These are phyloP conservation scores for Scleropages formosus DNA, from an alignment of 2,797 vertebrate species.

Conservation along the genomic window DNA sequence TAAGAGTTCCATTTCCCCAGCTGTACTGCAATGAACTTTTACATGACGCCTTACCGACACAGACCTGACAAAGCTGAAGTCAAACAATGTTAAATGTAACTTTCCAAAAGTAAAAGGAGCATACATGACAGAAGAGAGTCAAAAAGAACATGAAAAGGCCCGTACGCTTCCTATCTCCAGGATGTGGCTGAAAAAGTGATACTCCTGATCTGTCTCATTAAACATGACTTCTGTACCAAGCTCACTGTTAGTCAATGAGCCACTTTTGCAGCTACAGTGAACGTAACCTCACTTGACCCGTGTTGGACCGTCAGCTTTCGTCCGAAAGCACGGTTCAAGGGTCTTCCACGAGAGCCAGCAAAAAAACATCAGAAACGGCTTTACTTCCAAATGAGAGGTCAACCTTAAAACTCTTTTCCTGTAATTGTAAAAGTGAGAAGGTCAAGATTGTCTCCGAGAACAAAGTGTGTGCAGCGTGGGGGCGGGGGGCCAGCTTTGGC, in stretches of 20 bases:
- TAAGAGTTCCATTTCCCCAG: too few relatives aligned
- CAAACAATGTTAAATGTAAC: too few relatives aligned
- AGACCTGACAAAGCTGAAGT: background rate
- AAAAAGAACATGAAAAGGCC: background rate
- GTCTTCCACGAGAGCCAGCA: background rate
- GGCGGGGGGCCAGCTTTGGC: slow-evolving; percentile 36
- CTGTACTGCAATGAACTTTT: too few relatives aligned
- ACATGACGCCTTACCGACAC: too few relatives aligned
- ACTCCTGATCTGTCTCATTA: background rate
- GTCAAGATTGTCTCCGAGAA: slow-evolving; percentile 28
- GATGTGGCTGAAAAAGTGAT: too few relatives aligned
- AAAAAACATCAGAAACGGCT: background rate
- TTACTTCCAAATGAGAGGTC: background rate
- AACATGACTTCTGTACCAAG: background rate
- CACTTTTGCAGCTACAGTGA: background rate
- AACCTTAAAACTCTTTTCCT: slow-evolving; percentile 30
- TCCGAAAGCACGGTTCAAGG: background rate
- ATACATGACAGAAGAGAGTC: background rate
- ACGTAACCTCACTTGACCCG: background rate
- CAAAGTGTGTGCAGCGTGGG: background rate
- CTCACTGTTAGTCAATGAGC: too few relatives aligned
- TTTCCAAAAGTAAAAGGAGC: background rate
- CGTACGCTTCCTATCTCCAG: too few relatives aligned
- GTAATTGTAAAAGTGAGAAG: slow-evolving; percentile 34
- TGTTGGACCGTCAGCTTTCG: background rate